phyloP scores from a whole-genome alignment of 2,113 vertebrate species.

The Cichladusa arquata region DNA sequence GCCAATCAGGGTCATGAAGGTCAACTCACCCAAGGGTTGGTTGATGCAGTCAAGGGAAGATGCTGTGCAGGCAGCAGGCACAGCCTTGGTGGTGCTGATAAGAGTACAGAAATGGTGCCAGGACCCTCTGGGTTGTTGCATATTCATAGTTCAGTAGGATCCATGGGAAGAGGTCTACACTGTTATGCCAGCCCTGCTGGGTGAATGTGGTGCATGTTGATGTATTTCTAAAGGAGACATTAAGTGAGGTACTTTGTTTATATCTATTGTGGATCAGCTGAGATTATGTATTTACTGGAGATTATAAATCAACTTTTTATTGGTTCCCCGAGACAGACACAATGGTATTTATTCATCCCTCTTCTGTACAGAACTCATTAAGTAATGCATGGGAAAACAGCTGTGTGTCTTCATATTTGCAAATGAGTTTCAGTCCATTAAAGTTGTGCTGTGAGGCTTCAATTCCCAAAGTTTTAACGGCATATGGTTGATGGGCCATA shows the following conservation, averaged over 20 bases:
- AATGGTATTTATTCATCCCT: neutral
- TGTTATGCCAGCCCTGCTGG: neutral
- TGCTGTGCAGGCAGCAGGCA: neutral
- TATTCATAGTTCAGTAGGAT: neutral
- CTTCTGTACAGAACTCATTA: neutral
- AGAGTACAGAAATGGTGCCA: neutral
- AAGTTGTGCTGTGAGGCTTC: neutral
- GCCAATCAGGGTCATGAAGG: neutral
- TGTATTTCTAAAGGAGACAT: neutral
- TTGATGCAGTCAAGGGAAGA: neutral
- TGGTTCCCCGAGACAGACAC: neutral
- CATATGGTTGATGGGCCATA: neutral
- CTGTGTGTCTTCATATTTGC: neutral
- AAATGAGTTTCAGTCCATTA: slow-evolving; percentile 10
- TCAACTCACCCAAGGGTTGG: neutral
- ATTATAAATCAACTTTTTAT: neutral
- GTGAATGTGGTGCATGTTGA: neutral
- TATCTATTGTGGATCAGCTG: neutral
- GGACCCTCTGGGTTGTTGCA: neutral
- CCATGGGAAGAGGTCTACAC: neutral
- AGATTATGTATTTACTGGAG: neutral
- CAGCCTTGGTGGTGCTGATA: neutral
- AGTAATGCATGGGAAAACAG: neutral
- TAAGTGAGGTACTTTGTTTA: neutral
- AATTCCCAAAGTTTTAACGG: neutral